A percentile compares a stretch with the other conserved stretches of the same genome.
Conservation (phyloP, 2,113 vertebrate genomes). For the western clawed frog (Xenopus tropicalis) region UCB_Xtro_10.0 CM004448.2:122719001-122719500, state of each 20-base stretch:
- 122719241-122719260: conserved; percentile 50
- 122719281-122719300: conserved; percentile 49
- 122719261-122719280: conserved; percentile 58
- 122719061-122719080: too few species aligned
- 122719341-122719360: conserved; percentile 56
- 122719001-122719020: too few species aligned
- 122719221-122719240: conserved; percentile 53
- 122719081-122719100: too few species aligned
- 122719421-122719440: conserved; percentile 37
- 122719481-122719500: conserved; percentile 23
- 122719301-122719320: conserved; percentile 53
- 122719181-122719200: conserved; percentile 40
- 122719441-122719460: conserved; percentile 19
- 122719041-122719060: too few species aligned
- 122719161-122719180: conserved; percentile 44
- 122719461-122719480: conserved; percentile 26
- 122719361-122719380: conserved; percentile 57
- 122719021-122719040: too few species aligned
- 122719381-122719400: neutral
- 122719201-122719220: conserved; percentile 51
- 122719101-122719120: too few species aligned
- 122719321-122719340: conserved; percentile 58
- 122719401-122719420: neutral
- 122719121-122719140: too few species aligned
- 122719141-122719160: too few species aligned